A percentile compares a stretch with the other conserved stretches of the same genome.
Evolutionary conservation across 2,888 invertebrate genomes (phyloP).

Genomic region (Drosophila prostipennis): DNA sequence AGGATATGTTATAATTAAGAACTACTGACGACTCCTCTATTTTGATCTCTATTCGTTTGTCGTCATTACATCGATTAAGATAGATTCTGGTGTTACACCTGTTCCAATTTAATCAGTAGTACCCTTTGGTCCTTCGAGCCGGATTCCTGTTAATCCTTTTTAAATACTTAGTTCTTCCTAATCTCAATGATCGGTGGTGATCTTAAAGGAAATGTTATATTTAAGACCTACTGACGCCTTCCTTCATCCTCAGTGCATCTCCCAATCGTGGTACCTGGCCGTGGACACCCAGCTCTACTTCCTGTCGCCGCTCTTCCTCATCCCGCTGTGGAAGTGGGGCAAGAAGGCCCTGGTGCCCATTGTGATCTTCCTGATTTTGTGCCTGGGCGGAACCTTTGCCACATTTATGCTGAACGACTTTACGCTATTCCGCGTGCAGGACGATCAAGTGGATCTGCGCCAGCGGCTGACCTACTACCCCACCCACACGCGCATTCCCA

Average conservation of each 20-base stretch:
- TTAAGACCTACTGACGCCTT: too few relatives aligned
- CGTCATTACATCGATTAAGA: too few relatives aligned
- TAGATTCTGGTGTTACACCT: too few relatives aligned
- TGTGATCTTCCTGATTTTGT: conserved; percentile 73
- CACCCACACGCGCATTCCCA: conserved; percentile 83
- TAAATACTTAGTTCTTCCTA: too few relatives aligned
- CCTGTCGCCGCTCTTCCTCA: conserved; percentile 86
- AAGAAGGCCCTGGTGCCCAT: conserved; percentile 81
- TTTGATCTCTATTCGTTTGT: too few relatives aligned
- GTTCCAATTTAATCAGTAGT: too few relatives aligned
- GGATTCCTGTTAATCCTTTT: neutral
- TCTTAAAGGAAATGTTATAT: too few relatives aligned
- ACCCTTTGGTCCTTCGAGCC: too few relatives aligned
- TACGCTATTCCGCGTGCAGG: conserved; percentile 82
- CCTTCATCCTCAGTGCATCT: conserved; percentile 83
- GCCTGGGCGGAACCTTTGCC: conserved; percentile 82
- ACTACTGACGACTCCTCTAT: too few relatives aligned
- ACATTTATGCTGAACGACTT: conserved; percentile 81
- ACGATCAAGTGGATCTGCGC: conserved; percentile 78
- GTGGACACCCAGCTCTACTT: conserved; percentile 87
- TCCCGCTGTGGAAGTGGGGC: conserved; percentile 85
- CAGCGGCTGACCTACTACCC: conserved; percentile 82
- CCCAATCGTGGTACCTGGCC: conserved; percentile 86
- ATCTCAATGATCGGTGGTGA: too few relatives aligned
- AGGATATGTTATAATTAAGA: too few relatives aligned